Base-by-base conservation (phyloP, 2,888 invertebrate genomes). In the Agrotis segetum region DNA sequence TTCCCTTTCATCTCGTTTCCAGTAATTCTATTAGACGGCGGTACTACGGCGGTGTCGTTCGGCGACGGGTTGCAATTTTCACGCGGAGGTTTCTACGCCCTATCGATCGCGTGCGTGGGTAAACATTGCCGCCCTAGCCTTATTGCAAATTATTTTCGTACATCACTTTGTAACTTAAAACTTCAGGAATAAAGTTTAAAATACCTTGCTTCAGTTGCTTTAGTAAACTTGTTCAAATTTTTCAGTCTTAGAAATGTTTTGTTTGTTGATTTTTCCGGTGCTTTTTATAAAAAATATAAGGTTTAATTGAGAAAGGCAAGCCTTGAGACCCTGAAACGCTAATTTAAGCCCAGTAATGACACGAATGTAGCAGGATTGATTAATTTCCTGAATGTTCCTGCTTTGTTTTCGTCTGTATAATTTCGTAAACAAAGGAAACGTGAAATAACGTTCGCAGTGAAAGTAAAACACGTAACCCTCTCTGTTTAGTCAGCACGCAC, bases 41-140 rank as follows among this genome's bases (percentile, higher is more conserved):
- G 46, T 34, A 34, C 34, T 7, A 34, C 46, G 16, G 46, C 90
- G 89, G 86, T 87, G 89, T 66, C 62, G 84, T 83, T 85, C 87
- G 82, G 84, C 88, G 88, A 88, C 89, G 91, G 89, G 89, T 95
- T 94, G 95, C 95, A 94, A 96, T 95, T 95, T 96, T 95, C 95
- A 93, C 94, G 94, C 93, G 92, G 88, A 95, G 94, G 92, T 90
- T 93, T 66, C 85, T 85, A 85, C 87, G 83, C 82, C 85, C 89
- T 90, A 96, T 96, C 96, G 96, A 96, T 96, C 94, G 94, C 86
- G 90, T 93, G 92, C 94, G 95, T 95, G 90, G 88, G 92, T 94
- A 95, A 95, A 96, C 95, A 95, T 87, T 87, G 91, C 92, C 92
- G 90, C 95, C 95, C 94, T 91, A 87, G 89, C 90, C 86, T 90